Base-by-base conservation (phyloP, 2,113 vertebrate genomes). In the Sarotherodon lohbergeri region DNA sequence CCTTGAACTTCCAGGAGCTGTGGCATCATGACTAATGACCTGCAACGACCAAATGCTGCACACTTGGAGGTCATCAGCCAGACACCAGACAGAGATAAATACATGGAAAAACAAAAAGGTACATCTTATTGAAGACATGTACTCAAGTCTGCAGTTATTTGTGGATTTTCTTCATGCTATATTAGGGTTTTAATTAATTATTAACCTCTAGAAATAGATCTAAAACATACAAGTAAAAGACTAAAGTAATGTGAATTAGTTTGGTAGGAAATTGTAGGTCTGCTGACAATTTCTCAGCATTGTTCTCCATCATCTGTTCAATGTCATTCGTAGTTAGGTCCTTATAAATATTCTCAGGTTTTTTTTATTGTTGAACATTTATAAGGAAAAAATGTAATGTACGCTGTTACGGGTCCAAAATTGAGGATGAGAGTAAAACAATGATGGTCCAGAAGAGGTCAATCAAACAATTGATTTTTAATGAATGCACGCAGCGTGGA, bases 1-100 rank as follows among this genome's bases (percentile, higher is more conserved):
- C 94, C 86, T n/a, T 93, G 87, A 94, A 88, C 92, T 86, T 94
- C 89, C 87, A 14, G 87, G 82, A 87, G 63, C 82, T 29, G 82
- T 73, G 91, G 90, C 93, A 91, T 85, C 59, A 34, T 94, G 94
- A 95, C 22, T 88, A 85, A 94, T 94, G 90, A 82, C 50, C 61
- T 14, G 36, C 57, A 34, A 7, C 2, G 39, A 82, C 55, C 10
- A 41, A 36, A 80, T 12, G 12, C 24, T 55, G 86, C 83, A 39
- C 71, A 80, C 61, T 85, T 32, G 17, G 88, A 92, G 92, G 90
- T 93, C 94, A 88, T 24, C 24, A 3, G 22, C 22, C 46, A 79
- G 86, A 82, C 79, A 13, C 48, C 88, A 87, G 81, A 86, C 89
- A 56, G 80, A 81, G 83, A 90, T 78, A 78, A 27, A 86, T 81